Evolutionary conservation across 1,140 invertebrate species (phyloP).

Genomic region (Tetraneura akinire): DNA sequence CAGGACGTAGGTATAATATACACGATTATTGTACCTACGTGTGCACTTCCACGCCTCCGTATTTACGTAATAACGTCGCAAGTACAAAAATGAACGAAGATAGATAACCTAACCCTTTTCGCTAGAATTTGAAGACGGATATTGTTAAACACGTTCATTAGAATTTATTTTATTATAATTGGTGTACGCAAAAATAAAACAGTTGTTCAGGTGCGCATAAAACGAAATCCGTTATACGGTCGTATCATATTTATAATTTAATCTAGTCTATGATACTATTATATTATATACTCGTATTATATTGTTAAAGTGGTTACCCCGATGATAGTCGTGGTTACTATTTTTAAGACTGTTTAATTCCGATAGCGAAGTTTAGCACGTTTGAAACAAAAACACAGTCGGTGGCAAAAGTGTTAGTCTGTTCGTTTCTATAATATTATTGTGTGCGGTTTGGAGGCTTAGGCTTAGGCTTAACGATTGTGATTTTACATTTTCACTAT

Average conservation of each 20-base stretch:
- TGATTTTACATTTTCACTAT: conserved; percentile 12
- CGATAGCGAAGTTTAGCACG: not conserved
- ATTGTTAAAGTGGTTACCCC: not conserved
- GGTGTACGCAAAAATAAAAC: no score
- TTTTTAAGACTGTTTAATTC: conserved; percentile 27
- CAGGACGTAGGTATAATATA: no score
- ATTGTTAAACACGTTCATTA: not conserved
- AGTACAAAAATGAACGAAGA: not conserved
- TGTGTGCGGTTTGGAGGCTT: not conserved
- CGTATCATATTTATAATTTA: no score
- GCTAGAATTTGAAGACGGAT: not conserved
- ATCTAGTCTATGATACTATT: no score
- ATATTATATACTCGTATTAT: not conserved
- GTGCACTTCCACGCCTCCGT: no score
- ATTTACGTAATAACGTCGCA: not conserved
- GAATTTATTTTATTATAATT: no score
- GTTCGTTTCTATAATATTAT: not conserved
- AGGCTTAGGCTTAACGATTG: not conserved
- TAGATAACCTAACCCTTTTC: not conserved
- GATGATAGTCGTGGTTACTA: not conserved
- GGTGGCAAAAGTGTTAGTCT: not conserved
- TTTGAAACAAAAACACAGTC: conserved; percentile 14
- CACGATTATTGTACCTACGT: no score
- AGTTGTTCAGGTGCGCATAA: no score
- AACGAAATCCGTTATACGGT: no score